phyloP scores from a whole-genome alignment of 2,888 invertebrate species.

The Apamea epomidion region DNA sequence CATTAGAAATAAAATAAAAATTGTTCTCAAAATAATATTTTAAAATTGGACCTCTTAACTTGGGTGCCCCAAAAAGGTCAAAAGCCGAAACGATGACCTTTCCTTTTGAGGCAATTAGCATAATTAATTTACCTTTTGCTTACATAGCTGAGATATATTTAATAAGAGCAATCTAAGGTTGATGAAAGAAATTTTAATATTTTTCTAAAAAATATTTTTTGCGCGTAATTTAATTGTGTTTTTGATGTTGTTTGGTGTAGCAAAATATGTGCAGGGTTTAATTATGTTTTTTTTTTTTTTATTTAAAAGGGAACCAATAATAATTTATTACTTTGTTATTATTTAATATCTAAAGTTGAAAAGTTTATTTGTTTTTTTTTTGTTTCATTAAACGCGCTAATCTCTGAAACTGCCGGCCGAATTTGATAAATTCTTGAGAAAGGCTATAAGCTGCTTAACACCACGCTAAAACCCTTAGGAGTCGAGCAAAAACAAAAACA shows the following conservation, averaged over 20 bases:
- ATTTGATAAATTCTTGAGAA: too few relatives aligned
- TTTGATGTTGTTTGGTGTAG: not conserved
- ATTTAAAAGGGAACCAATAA: not conserved
- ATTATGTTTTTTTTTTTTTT: not conserved
- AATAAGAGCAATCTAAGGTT: constrained; percentile 24
- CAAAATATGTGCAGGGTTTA: not conserved
- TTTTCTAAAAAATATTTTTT: not conserved
- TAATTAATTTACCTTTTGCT: constrained; percentile 53
- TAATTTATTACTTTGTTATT: not conserved
- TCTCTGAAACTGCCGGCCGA: too few relatives aligned
- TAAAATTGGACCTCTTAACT: constrained; percentile 24
- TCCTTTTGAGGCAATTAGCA: constrained; percentile 44
- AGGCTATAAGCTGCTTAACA: too few relatives aligned
- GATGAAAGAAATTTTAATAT: not conserved
- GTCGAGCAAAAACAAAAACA: too few relatives aligned
- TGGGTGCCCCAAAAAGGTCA: constrained; percentile 42
- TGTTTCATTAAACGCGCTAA: too few relatives aligned
- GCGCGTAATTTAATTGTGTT: not conserved
- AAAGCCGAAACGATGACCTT: constrained; percentile 36
- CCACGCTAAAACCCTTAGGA: too few relatives aligned
- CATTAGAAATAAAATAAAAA: constrained; percentile 21
- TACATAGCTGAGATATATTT: constrained; percentile 39
- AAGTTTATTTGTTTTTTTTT: too few relatives aligned
- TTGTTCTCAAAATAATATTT: constrained; percentile 26
- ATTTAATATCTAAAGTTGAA: too few relatives aligned